Percentiles rank a stretch among this genome's conserved stretches.
These are phyloP conservation scores for Drosophila buzzatii DNA, from an alignment of 2,888 invertebrate genomes.

Conservation along the genomic window DNA sequence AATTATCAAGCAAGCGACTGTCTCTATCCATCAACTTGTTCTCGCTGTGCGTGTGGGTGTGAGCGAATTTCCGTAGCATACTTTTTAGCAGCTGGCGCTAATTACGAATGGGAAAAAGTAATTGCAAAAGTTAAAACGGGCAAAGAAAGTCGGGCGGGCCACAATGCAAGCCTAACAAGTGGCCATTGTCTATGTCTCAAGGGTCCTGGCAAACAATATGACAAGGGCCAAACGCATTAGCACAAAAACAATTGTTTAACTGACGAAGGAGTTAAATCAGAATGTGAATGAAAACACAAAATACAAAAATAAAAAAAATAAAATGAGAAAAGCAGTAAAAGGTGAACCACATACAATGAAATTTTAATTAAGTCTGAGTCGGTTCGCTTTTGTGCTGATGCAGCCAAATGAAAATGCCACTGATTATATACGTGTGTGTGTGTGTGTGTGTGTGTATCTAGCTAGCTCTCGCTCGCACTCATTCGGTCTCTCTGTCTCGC, in stretches of 20 bases:
- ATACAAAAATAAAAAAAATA: neutral
- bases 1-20: constrained; percentile 54
- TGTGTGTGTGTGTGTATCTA: no score
- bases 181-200: constrained; percentile 70
- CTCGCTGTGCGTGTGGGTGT: constrained; percentile 16
- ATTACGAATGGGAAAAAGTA: constrained; percentile 55
- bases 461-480: neutral
- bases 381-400: constrained; percentile 71
- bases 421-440: constrained; percentile 60
- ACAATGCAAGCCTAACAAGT: constrained; percentile 58
- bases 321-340: constrained; percentile 41
- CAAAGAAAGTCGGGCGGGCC: constrained; percentile 33
- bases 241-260: constrained; percentile 59
- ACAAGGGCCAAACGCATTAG: constrained; percentile 50
- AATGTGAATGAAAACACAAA: constrained; percentile 36
- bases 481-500: no score
- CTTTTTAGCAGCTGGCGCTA: constrained; percentile 64
- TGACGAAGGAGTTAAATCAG: constrained; percentile 68
- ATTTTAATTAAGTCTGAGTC: constrained; percentile 78
- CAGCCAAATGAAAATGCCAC: constrained; percentile 78
- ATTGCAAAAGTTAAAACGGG: constrained; percentile 41
- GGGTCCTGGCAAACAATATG: constrained; percentile 57
- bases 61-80: constrained; percentile 43
- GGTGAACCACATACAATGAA: constrained; percentile 73
- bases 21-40: neutral